Evolutionary conservation across 1,140 invertebrate species (phyloP).

Genomic region (Drosophila willistoni): DNA sequence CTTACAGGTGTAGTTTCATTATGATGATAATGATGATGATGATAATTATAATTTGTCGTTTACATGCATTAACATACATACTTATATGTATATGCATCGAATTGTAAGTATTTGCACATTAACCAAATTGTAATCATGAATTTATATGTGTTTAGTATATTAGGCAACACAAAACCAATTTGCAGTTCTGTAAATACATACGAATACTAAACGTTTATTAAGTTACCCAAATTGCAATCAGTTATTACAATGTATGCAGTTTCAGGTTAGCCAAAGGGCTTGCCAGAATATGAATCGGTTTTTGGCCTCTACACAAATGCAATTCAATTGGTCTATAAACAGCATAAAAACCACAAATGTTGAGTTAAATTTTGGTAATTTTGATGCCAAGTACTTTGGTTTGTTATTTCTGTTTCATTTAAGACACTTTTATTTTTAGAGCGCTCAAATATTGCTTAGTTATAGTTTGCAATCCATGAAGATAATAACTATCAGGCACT

Average conservation of each 20-base stretch:
- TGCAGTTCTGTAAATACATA: slow-evolving; percentile 26
- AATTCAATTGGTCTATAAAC: slow-evolving; percentile 22
- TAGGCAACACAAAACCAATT: slow-evolving; percentile 38
- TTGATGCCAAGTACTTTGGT: background rate
- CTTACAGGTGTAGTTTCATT: slow-evolving; percentile 26
- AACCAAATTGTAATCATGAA: slow-evolving; percentile 34
- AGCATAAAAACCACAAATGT: slow-evolving; percentile 51
- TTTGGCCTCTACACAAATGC: background rate
- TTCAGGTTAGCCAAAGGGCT: slow-evolving; percentile 12
- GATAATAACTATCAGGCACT: too few relatives aligned
- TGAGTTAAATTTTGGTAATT: slow-evolving; percentile 12
- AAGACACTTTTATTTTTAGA: too few relatives aligned
- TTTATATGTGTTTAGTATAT: slow-evolving; percentile 40
- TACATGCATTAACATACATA: background rate
- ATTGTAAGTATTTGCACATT: slow-evolving; percentile 34
- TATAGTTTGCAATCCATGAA: too few relatives aligned
- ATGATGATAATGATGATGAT: background rate
- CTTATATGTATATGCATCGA: slow-evolving; percentile 2
- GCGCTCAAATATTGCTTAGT: too few relatives aligned
- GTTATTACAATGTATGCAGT: slow-evolving; percentile 23
- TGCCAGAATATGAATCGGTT: background rate
- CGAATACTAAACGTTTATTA: slow-evolving; percentile 42
- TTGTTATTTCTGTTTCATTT: too few relatives aligned
- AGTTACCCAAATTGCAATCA: slow-evolving; percentile 44
- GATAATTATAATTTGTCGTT: slow-evolving; percentile 10